Evolutionary conservation across 1,140 invertebrate genomes (phyloP), one percentile per base, ranked within the genome.

Genomic region (Drosophila pachea): DNA sequence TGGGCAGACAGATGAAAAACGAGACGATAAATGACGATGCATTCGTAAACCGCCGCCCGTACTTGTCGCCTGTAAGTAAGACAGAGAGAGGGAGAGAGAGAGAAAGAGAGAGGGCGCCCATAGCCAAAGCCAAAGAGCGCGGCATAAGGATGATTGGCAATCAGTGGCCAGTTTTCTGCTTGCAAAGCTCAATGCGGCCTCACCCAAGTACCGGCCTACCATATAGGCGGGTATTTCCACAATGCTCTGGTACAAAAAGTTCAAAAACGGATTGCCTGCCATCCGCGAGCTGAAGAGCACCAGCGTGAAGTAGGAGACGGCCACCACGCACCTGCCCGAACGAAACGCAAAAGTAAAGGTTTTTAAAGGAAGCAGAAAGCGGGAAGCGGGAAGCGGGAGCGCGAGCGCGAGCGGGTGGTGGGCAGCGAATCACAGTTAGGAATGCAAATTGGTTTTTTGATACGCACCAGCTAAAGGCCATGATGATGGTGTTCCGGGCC

Each of bases 241-340:
- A 5, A 93, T 63, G 52, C 91, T 90, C 76, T 94, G 91, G 69
- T 92, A 90, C 59, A 93, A 91, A 87, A 93, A 94, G 86, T 94
- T 94, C 43, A 94, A 76, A 78, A 94, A 94, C 16, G 93, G 93
- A 88, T 94, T 94, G 43, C 93, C 93, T 42, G 90, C 90, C 76
- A 93, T 88, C 62, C 93, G 92, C 68, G 91, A 92, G 4, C 92
- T 91, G 74, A 93, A 93, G 36, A 94, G 89, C 6, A 92, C 88
- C 47, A 94, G 81, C 7, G 91, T 91, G 63, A 92, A 92, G 87
- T 94, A 94, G 50, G 91, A 91, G 64, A 93, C 77, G 33, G 90
- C 90, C 63, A 92, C 91, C 48, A 91, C 90, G 56, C 91, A 86
- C 92, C 93, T 93, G 81, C 4, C 7, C 42, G 73, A 68, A 47